Conservation (phyloP, 2,113 vertebrate species). For the Anhinga rufa region DNA sequence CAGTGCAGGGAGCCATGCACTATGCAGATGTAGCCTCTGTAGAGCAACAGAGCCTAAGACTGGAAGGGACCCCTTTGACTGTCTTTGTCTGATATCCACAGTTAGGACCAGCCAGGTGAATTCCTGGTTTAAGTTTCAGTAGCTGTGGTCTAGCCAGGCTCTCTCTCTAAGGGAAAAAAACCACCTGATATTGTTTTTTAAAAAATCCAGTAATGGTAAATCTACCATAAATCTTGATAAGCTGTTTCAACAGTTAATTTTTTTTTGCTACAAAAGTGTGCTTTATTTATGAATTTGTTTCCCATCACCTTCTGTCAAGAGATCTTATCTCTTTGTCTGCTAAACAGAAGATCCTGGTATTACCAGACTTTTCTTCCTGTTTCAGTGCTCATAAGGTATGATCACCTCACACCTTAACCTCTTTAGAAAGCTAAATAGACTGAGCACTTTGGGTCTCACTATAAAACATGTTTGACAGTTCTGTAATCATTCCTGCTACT, state of each 20-base stretch:
- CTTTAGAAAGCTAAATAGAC: conserved; percentile 18
- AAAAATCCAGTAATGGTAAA: not conserved
- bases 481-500: conserved; percentile 21
- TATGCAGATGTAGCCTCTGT: not conserved
- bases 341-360: not conserved
- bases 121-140: not conserved
- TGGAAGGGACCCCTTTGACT: not conserved
- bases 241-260: not conserved
- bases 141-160: not conserved
- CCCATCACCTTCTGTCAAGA: not conserved
- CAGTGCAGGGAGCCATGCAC: accelerated
- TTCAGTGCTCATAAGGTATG: conserved; percentile 2
- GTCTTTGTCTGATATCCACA: not conserved
- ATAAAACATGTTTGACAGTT: conserved; percentile 31
- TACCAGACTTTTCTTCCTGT: conserved; percentile 18
- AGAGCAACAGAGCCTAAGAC: not conserved
- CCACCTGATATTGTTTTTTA: not conserved
- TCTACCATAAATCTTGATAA: not conserved
- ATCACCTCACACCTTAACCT: not conserved
- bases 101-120: not conserved
- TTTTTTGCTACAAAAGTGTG: not conserved
- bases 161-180: not conserved
- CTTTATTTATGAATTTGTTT: not conserved
- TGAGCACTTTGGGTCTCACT: not conserved
- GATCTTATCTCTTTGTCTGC: conserved; percentile 23